These are phyloP conservation scores for Philopedon plagiatum DNA, from an alignment of 2,888 invertebrate species.

Conservation along the genomic window DNA sequence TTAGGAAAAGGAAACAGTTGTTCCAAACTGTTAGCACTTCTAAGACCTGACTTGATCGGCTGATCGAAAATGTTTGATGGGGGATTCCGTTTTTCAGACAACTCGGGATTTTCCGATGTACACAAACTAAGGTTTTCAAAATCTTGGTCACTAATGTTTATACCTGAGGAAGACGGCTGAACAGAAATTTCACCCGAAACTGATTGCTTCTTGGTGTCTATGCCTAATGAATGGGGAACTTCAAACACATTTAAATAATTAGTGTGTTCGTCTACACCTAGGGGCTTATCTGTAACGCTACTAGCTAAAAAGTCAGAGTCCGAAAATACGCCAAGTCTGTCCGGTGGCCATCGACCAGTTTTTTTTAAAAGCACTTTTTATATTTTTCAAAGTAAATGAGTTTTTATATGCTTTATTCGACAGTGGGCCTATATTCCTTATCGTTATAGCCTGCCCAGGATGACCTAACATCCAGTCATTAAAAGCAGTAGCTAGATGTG, in stretches of 20 bases:
- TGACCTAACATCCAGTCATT: conserved; percentile 41
- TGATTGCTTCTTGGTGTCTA: neutral
- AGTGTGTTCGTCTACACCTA: too few species aligned
- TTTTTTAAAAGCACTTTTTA: conserved; percentile 10
- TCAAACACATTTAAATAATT: too few species aligned
- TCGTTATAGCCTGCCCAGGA: conserved; percentile 41
- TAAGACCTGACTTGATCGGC: too few species aligned
- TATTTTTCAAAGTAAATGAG: conserved; percentile 43
- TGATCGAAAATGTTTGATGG: neutral
- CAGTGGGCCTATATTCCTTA: conserved; percentile 40
- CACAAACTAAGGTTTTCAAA: neutral
- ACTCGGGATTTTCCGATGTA: neutral
- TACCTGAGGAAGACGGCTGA: neutral
- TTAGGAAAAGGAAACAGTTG: conserved; percentile 14
- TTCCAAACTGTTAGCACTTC: too few species aligned
- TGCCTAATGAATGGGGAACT: neutral
- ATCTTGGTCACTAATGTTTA: neutral
- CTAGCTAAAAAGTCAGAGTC: too few species aligned
- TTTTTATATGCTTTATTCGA: conserved; percentile 38
- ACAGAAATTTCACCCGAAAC: neutral
- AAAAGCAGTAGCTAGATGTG: conserved; percentile 36
- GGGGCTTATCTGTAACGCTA: too few species aligned
- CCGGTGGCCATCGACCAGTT: too few species aligned
- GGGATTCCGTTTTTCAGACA: neutral
- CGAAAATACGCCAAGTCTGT: too few species aligned